Conservation (phyloP, 2,797 vertebrate genomes). For the Xiphophorus birchmanni region DNA sequence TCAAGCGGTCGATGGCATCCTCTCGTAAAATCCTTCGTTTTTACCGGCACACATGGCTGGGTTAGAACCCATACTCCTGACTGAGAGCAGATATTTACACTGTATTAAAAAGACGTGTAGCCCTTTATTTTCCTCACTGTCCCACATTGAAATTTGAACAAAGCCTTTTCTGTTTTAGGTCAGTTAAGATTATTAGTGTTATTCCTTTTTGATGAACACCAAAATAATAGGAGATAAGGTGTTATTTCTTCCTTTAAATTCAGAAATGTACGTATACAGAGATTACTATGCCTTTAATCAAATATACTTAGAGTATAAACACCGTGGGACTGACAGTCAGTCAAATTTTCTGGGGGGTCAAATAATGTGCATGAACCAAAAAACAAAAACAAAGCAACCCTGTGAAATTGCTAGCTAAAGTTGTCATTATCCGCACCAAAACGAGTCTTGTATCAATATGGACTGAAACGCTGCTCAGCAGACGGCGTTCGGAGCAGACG, state of each 20-base stretch:
- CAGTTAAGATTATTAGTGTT: not conserved
- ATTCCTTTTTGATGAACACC: not conserved
- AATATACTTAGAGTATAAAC: not conserved
- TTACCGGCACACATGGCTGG: not conserved
- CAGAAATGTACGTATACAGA: not conserved
- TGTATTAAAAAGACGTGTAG: too few species aligned
- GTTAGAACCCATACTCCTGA: not conserved
- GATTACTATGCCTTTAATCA: not conserved
- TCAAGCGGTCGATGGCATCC: constrained; percentile 42
- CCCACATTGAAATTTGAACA: too few species aligned
- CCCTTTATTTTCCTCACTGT: not conserved
- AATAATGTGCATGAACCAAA: too few species aligned
- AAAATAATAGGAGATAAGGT: not conserved
- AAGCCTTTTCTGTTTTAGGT: too few species aligned
- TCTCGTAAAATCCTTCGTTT: constrained; percentile 5
- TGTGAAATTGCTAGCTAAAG: too few species aligned
- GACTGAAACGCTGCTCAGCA: too few species aligned
- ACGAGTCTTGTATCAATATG: too few species aligned
- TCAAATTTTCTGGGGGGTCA: too few species aligned
- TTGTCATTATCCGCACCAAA: too few species aligned
- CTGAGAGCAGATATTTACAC: not conserved
- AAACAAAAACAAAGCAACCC: too few species aligned
- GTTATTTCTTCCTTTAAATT: not conserved
- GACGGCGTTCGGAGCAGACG: too few species aligned
- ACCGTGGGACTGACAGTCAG: not conserved